Evolutionary conservation across 2,797 vertebrate genomes (phyloP).

Genomic region (Liparis tanakae): DNA sequence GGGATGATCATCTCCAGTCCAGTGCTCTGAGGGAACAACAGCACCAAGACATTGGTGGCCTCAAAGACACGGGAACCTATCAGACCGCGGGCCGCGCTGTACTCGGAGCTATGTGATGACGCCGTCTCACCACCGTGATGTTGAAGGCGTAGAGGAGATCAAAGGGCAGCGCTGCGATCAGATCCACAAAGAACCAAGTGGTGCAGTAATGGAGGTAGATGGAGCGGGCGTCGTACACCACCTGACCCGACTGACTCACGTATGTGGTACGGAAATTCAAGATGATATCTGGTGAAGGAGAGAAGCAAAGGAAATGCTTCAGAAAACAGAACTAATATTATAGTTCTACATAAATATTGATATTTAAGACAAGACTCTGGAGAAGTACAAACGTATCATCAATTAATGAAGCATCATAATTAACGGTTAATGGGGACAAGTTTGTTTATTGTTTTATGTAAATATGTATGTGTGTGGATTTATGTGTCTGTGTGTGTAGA

Average conservation of each 20-base stretch:
- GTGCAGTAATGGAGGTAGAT: constrained; percentile 95
- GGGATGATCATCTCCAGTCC: constrained; percentile 29
- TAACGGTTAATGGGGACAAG: too few relatives aligned
- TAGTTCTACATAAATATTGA: too few relatives aligned
- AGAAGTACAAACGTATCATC: too few relatives aligned
- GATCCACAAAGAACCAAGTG: constrained; percentile 96
- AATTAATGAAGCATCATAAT: too few relatives aligned
- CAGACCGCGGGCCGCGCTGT: not conserved
- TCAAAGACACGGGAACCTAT: not conserved
- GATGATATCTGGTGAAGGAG: constrained; percentile 87
- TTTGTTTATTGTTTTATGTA: too few relatives aligned
- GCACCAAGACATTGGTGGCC: not conserved
- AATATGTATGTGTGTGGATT: too few relatives aligned
- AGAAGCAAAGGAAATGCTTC: not conserved
- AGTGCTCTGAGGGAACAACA: constrained; percentile 9
- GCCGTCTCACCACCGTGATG: constrained; percentile 90
- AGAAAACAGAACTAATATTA: not conserved
- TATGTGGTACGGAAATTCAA: constrained; percentile 96
- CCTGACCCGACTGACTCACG: constrained; percentile 95
- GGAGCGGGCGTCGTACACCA: constrained; percentile 91
- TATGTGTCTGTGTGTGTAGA: too few relatives aligned
- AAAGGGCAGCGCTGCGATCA: constrained; percentile 94
- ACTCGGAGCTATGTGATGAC: not conserved
- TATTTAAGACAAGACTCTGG: too few relatives aligned
- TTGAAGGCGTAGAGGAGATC: constrained; percentile 97